Conservation (phyloP, 2,888 invertebrate species). For the Sarcophaga rosellei region DNA sequence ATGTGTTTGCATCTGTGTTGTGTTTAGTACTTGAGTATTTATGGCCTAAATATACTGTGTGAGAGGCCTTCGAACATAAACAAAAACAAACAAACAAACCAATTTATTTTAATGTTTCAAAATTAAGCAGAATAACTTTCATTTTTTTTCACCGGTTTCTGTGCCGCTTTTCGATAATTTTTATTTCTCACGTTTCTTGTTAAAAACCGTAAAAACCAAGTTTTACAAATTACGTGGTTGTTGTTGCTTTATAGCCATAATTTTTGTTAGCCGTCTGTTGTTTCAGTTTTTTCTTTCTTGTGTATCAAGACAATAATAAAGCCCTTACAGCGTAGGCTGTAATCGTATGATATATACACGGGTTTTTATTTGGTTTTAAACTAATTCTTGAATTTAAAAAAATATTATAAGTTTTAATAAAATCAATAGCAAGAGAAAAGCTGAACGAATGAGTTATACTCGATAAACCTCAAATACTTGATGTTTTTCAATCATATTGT, state of each 20-base stretch:
- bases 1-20: neutral
- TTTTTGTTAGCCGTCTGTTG: conserved; percentile 4
- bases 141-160: no score
- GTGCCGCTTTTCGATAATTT: conserved; percentile 44
- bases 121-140: conserved; percentile 22
- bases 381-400: no score
- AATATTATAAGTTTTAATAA: no score
- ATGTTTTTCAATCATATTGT: no score
- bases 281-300: neutral
- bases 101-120: conserved; percentile 59
- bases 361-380: neutral
- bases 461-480: no score
- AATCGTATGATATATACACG: neutral
- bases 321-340: no score
- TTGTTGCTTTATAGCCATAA: neutral
- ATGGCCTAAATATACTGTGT: neutral
- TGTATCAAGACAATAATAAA: no score
- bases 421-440: no score
- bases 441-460: no score
- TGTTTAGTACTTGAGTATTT: conserved; percentile 2
- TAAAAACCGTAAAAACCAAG: conserved; percentile 8
- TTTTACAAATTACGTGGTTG: conserved; percentile 36
- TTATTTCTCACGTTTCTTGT: conserved; percentile 46
- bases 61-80: conserved; percentile 9
- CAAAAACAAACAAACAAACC: neutral